A percentile compares a stretch with the other conserved stretches of the same genome.
These are phyloP conservation scores for Corella eumyota DNA, from an alignment of 23 tunicate genomes.

Conservation along the genomic window DNA sequence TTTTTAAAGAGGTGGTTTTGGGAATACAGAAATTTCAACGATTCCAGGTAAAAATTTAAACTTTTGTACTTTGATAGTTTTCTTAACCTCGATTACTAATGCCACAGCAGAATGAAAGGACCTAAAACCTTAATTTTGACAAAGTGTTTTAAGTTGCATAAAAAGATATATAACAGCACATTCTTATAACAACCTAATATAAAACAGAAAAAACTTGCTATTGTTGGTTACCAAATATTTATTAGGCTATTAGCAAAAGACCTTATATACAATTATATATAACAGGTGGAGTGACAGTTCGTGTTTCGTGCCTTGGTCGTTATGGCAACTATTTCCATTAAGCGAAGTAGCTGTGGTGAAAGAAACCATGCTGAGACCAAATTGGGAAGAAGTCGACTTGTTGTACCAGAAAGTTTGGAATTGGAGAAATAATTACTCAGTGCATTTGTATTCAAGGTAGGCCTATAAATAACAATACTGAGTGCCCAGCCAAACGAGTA, in stretches of 20 bases:
- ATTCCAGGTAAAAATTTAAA: slow-evolving; percentile 33
- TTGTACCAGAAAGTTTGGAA: slow-evolving; percentile 75
- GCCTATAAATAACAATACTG: too few species aligned
- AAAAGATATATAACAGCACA: too few species aligned
- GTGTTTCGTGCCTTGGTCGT: slow-evolving; percentile 98
- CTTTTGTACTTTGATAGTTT: too few species aligned
- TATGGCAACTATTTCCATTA: slow-evolving; percentile 95
- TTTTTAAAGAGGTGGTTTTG: slow-evolving; percentile 83
- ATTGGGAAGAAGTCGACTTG: slow-evolving; percentile 91
- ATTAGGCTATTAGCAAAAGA: neutral
- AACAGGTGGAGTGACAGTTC: slow-evolving; percentile 90
- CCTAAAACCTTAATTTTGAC: too few species aligned
- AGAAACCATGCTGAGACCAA: slow-evolving; percentile 88
- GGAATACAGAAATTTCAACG: slow-evolving; percentile 76
- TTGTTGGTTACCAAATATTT: neutral
- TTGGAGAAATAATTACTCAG: slow-evolving; percentile 72
- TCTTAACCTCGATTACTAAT: too few species aligned
- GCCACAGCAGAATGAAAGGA: too few species aligned
- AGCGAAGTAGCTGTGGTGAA: slow-evolving; percentile 50
- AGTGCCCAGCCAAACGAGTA: too few species aligned
- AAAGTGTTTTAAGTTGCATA: too few species aligned
- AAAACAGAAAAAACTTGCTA: too few species aligned
- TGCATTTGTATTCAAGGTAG: slow-evolving; percentile 95
- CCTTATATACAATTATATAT: neutral
- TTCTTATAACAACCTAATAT: too few species aligned